Percentiles rank a stretch among this genome's conserved stretches.
phyloP scores from a whole-genome alignment of 2,797 vertebrate species.

The Hylomyscus alleni region DNA sequence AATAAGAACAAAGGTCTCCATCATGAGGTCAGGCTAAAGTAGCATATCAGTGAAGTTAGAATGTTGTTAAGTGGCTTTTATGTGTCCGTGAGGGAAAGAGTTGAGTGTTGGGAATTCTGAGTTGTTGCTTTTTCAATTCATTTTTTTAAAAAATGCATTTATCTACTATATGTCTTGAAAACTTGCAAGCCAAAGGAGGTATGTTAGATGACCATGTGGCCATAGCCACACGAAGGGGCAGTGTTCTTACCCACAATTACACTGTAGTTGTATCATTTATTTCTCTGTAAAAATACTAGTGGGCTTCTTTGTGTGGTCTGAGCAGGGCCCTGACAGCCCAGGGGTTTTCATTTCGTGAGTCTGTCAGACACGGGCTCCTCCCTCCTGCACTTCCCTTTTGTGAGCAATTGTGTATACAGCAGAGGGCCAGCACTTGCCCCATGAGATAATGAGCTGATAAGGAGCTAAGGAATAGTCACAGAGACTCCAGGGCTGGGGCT shows the following conservation, averaged over 20 bases:
- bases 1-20: constrained; percentile 52
- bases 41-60: constrained; percentile 29
- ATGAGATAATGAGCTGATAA: constrained; percentile 57
- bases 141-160: constrained; percentile 67
- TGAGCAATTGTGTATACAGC: constrained; percentile 63
- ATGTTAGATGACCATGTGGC: not conserved
- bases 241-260: constrained; percentile 6
- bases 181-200: constrained; percentile 50
- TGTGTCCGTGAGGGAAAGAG: constrained; percentile 24
- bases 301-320: constrained; percentile 23
- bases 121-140: constrained; percentile 42
- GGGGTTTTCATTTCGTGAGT: constrained; percentile 72
- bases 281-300: constrained; percentile 58
- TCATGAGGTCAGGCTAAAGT: constrained; percentile 41
- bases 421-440: constrained; percentile 33
- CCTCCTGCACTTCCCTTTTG: not conserved
- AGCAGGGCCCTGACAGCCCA: constrained; percentile 5
- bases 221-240: not conserved
- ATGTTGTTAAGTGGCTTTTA: constrained; percentile 66
- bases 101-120: constrained; percentile 70
- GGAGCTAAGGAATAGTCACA: constrained; percentile 55
- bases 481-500: not conserved
- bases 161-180: constrained; percentile 66
- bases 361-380: constrained; percentile 16
- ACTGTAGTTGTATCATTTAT: constrained; percentile 52